Evolutionary conservation across 2,113 vertebrate species (phyloP).

Genomic region (Pterocles burchelli): DNA sequence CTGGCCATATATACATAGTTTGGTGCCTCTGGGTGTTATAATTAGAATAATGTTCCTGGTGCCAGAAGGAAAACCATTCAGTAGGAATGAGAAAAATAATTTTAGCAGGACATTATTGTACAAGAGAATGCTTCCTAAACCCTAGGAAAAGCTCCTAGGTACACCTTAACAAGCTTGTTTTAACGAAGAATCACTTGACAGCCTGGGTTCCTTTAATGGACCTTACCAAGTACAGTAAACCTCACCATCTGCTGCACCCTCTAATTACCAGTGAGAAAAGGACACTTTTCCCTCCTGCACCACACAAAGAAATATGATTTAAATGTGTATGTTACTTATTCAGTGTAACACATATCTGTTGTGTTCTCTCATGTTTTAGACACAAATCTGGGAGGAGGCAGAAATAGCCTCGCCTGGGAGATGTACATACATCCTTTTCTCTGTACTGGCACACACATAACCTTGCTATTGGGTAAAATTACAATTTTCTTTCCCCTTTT

Average conservation of each 20-base stretch:
- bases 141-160: neutral
- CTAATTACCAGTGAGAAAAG: constrained; percentile 50
- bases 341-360: neutral
- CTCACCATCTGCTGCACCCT: neutral
- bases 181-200: constrained; percentile 21
- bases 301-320: constrained; percentile 22
- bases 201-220: constrained; percentile 14
- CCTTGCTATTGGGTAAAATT: neutral
- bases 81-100: neutral
- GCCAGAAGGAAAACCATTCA: neutral
- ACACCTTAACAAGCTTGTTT: neutral
- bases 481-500: neutral
- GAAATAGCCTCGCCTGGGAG: neutral
- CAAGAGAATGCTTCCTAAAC: neutral
- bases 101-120: neutral
- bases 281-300: neutral
- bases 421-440: neutral
- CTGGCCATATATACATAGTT: neutral
- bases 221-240: neutral
- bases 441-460: neutral
- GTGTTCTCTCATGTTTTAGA: neutral
- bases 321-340: neutral
- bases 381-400: neutral
- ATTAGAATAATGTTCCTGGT: neutral
- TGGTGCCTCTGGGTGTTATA: neutral